phyloP scores from a whole-genome alignment of 2,113 vertebrate species.

The Meleagris gallopavo region DNA sequence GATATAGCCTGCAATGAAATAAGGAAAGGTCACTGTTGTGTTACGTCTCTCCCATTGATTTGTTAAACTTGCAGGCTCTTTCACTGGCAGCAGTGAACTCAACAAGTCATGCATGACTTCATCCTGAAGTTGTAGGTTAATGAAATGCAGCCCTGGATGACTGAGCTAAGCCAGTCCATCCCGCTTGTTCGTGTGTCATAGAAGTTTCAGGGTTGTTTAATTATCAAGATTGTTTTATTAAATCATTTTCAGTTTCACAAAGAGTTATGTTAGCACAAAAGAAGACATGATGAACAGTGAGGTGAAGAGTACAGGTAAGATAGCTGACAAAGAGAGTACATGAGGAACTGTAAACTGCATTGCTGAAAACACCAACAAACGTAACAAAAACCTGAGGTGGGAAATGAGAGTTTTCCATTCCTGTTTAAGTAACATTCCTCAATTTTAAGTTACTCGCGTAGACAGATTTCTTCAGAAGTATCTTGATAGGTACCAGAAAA shows the following conservation, averaged over 20 bases:
- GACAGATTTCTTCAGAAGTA: neutral
- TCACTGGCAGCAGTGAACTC: neutral
- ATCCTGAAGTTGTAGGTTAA: neutral
- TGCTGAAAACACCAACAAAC: neutral
- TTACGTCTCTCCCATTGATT: no score
- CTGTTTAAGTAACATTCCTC: neutral
- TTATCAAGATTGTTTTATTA: neutral
- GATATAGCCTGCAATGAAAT: no score
- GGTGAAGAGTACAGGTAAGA: neutral
- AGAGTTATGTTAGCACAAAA: neutral
- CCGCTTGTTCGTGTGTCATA: accelerated
- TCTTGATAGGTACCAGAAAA: neutral
- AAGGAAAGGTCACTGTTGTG: no score
- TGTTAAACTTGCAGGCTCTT: neutral
- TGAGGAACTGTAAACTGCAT: neutral
- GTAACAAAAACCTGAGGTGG: neutral
- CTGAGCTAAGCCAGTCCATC: neutral
- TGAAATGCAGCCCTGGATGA: neutral
- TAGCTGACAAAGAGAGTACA: neutral
- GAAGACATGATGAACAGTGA: neutral
- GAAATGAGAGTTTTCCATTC: neutral
- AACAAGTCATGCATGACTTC: neutral
- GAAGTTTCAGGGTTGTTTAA: neutral
- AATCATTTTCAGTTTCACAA: neutral
- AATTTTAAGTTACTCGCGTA: neutral